These are phyloP conservation scores for Nasonia longicornis DNA, from an alignment of 1,140 invertebrate species.

Conservation along the genomic window DNA sequence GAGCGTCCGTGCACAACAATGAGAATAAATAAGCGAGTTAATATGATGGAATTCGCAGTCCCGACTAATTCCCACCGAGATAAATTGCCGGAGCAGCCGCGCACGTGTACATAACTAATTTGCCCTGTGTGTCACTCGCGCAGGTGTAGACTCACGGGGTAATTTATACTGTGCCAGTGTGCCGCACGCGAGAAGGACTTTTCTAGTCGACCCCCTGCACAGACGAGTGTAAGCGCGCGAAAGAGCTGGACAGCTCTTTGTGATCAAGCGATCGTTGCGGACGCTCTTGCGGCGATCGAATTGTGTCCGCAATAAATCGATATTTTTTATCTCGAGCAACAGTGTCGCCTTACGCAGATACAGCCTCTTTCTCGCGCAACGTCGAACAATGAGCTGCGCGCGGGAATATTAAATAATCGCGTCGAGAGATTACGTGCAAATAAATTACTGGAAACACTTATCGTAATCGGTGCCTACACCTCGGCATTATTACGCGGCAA, in stretches of 20 bases:
- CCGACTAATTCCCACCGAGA: constrained; percentile 5
- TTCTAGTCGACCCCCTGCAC: neutral
- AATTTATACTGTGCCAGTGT: neutral
- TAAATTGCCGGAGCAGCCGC: constrained; percentile 2
- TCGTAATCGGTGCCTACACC: neutral
- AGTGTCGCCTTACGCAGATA: neutral
- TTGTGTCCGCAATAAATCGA: neutral
- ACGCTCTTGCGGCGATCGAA: neutral
- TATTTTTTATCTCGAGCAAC: neutral
- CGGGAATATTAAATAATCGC: neutral
- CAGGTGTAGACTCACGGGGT: neutral
- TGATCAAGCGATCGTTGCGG: too few relatives aligned
- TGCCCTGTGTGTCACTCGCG: neutral
- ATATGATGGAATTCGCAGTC: constrained; percentile 23
- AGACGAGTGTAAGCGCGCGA: neutral
- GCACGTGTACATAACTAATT: neutral
- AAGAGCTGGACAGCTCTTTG: neutral
- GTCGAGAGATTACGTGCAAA: neutral
- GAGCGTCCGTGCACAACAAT: neutral
- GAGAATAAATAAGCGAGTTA: neutral
- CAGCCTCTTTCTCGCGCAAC: too few relatives aligned
- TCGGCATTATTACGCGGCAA: neutral
- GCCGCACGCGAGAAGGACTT: neutral
- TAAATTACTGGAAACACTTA: neutral
- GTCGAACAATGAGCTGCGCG: neutral